Conservation (phyloP, 2,888 invertebrate genomes). For the Ochlodes sylvanus region DNA sequence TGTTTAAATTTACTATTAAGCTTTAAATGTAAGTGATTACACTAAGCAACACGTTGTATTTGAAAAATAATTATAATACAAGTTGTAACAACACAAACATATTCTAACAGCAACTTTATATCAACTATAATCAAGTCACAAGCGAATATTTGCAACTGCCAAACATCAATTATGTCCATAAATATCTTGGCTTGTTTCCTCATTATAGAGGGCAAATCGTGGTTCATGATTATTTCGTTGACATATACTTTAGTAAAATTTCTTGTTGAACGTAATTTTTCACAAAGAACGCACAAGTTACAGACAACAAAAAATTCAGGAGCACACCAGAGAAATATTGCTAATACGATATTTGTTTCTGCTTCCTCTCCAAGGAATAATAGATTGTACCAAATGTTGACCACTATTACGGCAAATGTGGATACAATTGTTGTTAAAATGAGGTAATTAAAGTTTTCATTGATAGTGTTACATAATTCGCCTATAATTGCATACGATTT, state of each 20-base stretch:
- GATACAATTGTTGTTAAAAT: neutral
- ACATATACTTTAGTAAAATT: conserved; percentile 58
- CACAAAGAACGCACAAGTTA: conserved; percentile 58
- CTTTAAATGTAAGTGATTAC: neutral
- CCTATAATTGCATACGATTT: neutral
- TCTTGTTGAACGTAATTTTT: conserved; percentile 53
- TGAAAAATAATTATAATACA: conserved; percentile 72
- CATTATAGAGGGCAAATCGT: conserved; percentile 59
- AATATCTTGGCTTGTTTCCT: conserved; percentile 66
- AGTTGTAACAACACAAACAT: conserved; percentile 67
- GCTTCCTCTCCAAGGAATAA: neutral
- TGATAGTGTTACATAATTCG: neutral
- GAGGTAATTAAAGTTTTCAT: neutral
- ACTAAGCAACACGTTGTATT: conserved; percentile 60
- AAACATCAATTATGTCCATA: conserved; percentile 63
- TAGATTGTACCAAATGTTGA: neutral
- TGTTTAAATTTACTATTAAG: too few species aligned
- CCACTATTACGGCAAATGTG: neutral
- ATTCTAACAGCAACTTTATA: conserved; percentile 66
- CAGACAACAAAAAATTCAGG: conserved; percentile 53
- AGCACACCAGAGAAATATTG: conserved; percentile 56
- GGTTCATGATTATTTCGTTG: conserved; percentile 67
- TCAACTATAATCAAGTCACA: conserved; percentile 70
- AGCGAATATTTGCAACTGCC: conserved; percentile 50
- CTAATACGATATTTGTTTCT: neutral